These are phyloP conservation scores for Rhodeus uyekii DNA, from an alignment of 2,797 vertebrate genomes.

Conservation along the genomic window DNA sequence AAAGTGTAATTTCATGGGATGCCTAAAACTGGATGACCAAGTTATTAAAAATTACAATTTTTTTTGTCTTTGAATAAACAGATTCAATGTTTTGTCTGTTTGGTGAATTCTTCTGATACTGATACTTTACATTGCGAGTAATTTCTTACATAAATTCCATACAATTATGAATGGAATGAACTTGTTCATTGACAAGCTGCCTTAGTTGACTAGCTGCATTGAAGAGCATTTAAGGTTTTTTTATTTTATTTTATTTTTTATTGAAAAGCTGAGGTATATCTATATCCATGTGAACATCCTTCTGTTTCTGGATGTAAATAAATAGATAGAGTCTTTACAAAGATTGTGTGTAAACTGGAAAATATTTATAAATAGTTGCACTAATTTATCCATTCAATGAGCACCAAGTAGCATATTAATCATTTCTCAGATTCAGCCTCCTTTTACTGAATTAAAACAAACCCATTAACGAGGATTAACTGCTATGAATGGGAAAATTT, in stretches of 20 bases:
- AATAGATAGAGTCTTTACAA: background rate
- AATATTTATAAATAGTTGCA: constrained; percentile 10
- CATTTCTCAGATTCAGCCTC: constrained; percentile 73
- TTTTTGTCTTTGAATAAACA: background rate
- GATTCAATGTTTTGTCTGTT: background rate
- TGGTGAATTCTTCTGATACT: background rate
- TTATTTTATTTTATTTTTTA: background rate
- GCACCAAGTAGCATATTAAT: constrained; percentile 76
- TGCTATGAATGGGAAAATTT: constrained; percentile 75
- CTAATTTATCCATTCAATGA: constrained; percentile 73
- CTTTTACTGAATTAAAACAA: constrained; percentile 80
- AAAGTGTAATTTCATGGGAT: background rate
- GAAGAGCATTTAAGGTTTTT: background rate
- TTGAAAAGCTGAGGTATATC: background rate
- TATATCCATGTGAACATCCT: background rate
- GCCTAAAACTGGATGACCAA: no score
- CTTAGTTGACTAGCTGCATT: no score
- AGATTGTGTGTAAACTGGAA: background rate
- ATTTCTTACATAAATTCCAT: background rate
- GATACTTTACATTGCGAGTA: background rate
- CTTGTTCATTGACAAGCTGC: background rate
- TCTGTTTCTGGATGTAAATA: background rate
- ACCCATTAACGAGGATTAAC: constrained; percentile 81
- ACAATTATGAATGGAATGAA: no score
- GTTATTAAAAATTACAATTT: no score